Percentiles rank a stretch among this genome's conserved stretches.
Evolutionary conservation across 1,140 invertebrate species (phyloP).

Genomic region (Pogonus chalceus): DNA sequence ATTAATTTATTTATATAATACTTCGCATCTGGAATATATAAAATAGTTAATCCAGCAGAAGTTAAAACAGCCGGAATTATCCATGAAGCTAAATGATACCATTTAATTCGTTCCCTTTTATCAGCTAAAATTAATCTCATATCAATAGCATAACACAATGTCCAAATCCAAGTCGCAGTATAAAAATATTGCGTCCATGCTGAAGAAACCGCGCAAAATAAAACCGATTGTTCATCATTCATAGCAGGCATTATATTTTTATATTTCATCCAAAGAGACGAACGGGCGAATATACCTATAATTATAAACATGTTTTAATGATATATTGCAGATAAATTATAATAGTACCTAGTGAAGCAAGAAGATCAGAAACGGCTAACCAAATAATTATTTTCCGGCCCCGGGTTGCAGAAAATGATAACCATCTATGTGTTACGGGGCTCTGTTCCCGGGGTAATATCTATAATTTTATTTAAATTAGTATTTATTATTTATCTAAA

Average conservation of each 20-base stretch:
- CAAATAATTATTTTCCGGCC: conserved; percentile 63
- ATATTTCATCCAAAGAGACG: conserved; percentile 56
- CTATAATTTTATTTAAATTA: conserved; percentile 27
- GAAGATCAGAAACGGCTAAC: conserved; percentile 64
- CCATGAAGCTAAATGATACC: conserved; percentile 64
- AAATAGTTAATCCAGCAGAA: conserved; percentile 52
- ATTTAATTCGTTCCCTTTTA: conserved; percentile 40
- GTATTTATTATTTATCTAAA: neutral
- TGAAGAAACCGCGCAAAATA: conserved; percentile 63
- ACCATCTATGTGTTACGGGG: conserved; percentile 35
- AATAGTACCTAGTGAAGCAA: conserved; percentile 57
- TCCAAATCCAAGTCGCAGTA: conserved; percentile 75
- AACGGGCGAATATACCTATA: conserved; percentile 61
- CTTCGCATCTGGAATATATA: conserved; percentile 69
- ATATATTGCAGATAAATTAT: neutral
- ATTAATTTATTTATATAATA: conserved; percentile 24
- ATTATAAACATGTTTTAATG: conserved; percentile 23
- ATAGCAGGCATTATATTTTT: conserved; percentile 53
- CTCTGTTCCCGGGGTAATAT: conserved; percentile 35
- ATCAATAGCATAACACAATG: conserved; percentile 70
- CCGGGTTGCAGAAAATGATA: conserved; percentile 45
- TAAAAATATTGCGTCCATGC: conserved; percentile 80
- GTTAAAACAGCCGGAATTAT: conserved; percentile 56
- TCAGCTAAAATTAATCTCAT: conserved; percentile 57
- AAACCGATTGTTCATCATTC: conserved; percentile 50